A percentile compares a stretch with the other conserved stretches of the same genome.
Evolutionary conservation across 1,140 invertebrate genomes (phyloP).

Genomic region (Diorhabda elongata): DNA sequence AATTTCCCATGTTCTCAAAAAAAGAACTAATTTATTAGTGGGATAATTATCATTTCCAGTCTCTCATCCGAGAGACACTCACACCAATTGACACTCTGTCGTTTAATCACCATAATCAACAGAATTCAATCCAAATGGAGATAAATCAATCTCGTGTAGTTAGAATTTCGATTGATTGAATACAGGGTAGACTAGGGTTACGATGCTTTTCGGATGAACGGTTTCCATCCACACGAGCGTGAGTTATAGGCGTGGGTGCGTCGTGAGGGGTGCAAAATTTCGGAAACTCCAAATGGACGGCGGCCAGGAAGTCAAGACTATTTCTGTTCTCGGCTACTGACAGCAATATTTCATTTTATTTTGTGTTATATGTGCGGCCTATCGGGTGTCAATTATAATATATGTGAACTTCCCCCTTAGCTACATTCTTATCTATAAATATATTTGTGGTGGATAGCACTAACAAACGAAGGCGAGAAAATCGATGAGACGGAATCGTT

Average conservation of each 20-base stretch:
- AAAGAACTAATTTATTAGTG: too few relatives aligned
- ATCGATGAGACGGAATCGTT: too few relatives aligned
- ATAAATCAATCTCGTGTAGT: constrained; percentile 2
- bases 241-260: not conserved
- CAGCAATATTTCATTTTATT: not conserved
- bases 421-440: not conserved
- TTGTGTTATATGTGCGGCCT: not conserved
- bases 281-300: not conserved
- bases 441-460: not conserved
- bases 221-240: not conserved
- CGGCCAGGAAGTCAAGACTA: constrained; percentile 1
- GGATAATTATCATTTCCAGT: too few relatives aligned
- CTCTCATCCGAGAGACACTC: not conserved
- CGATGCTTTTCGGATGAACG: not conserved
- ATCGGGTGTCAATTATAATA: constrained; percentile 2
- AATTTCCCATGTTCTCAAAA: too few relatives aligned
- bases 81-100: not conserved
- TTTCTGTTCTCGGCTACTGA: not conserved
- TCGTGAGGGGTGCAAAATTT: not conserved
- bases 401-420: not conserved
- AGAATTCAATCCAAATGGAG: not conserved
- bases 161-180: constrained; percentile 1
- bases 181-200: not conserved
- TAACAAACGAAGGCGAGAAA: too few relatives aligned
- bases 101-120: constrained; percentile 1